These are phyloP conservation scores for Cynaeus angustus DNA, from an alignment of 2,888 invertebrate genomes.

Conservation along the genomic window DNA sequence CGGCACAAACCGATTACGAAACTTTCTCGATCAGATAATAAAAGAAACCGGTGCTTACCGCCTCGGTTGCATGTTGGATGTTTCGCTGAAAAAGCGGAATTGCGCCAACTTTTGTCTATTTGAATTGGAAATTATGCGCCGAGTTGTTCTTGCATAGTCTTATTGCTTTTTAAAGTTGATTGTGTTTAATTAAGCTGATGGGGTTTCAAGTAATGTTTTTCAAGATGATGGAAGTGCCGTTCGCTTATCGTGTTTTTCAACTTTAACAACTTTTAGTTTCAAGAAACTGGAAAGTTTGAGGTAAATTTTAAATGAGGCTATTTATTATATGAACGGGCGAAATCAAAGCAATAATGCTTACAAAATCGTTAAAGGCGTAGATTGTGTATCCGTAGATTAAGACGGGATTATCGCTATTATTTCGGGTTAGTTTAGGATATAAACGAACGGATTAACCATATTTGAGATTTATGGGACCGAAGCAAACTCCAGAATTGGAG, in stretches of 20 bases:
- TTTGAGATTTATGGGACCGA: slow-evolving; percentile 22
- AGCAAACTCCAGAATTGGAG: not conserved
- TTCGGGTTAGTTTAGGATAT: slow-evolving; percentile 27
- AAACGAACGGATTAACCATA: slow-evolving; percentile 29
- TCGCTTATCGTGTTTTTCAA: not conserved
- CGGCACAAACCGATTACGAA: slow-evolving; percentile 1
- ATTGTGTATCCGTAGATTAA: slow-evolving; percentile 34
- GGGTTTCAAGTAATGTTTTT: not conserved
- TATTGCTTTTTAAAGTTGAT: slow-evolving; percentile 37
- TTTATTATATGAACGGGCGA: slow-evolving; percentile 25
- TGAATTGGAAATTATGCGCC: slow-evolving; percentile 37
- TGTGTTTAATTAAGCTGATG: slow-evolving; percentile 36
- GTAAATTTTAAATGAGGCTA: slow-evolving; percentile 20
- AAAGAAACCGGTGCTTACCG: slow-evolving; percentile 20
- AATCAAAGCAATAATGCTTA: slow-evolving; percentile 28
- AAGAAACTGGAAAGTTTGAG: slow-evolving; percentile 2
- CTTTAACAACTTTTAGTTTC: too few species aligned
- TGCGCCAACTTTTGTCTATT: slow-evolving; percentile 40
- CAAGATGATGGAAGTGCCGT: not conserved
- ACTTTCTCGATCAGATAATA: slow-evolving; percentile 11
- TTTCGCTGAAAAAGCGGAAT: slow-evolving; percentile 50
- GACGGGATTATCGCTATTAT: slow-evolving; percentile 36
- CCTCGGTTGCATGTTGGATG: slow-evolving; percentile 25
- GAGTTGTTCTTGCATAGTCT: slow-evolving; percentile 25
- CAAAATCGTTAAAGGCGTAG: slow-evolving; percentile 34